Conservation (phyloP, 2,888 invertebrate species). For the Lottia gigantea region DNA sequence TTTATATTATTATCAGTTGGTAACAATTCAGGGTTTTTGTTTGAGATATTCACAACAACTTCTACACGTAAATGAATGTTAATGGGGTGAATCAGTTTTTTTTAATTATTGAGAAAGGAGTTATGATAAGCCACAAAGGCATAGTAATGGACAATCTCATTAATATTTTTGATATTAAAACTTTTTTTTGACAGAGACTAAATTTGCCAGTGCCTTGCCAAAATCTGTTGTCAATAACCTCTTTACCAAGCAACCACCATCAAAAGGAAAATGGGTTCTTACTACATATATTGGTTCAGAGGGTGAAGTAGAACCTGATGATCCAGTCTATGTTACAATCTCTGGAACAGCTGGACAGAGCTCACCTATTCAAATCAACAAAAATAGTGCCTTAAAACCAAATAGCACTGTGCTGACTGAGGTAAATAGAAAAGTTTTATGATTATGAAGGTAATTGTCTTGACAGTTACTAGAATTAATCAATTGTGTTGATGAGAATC, state of each 20-base stretch:
- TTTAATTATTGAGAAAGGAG: too few relatives aligned
- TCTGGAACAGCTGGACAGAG: constrained; percentile 60
- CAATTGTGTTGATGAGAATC: too few relatives aligned
- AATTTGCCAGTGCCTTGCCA: constrained; percentile 37
- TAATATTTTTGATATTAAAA: too few relatives aligned
- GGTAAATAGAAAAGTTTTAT: constrained; percentile 31
- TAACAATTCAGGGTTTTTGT: too few relatives aligned
- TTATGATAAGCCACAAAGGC: too few relatives aligned
- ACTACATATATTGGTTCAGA: constrained; percentile 48
- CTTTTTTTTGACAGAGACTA: constrained; percentile 28
- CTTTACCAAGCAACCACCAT: constrained; percentile 32
- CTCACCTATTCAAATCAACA: constrained; percentile 49
- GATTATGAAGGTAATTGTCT: too few relatives aligned
- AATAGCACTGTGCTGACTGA: constrained; percentile 48
- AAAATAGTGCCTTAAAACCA: constrained; percentile 42
- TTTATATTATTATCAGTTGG: too few relatives aligned
- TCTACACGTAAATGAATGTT: too few relatives aligned
- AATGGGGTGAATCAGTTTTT: too few relatives aligned
- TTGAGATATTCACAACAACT: too few relatives aligned
- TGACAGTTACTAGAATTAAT: too few relatives aligned
- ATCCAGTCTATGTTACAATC: constrained; percentile 50
- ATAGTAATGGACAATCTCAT: too few relatives aligned
- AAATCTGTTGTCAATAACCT: constrained; percentile 34
- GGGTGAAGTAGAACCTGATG: constrained; percentile 45
- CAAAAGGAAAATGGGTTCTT: constrained; percentile 43